Conservation (phyloP, 2,888 invertebrate species). For the Drosophila pseudotakahashii region DNA sequence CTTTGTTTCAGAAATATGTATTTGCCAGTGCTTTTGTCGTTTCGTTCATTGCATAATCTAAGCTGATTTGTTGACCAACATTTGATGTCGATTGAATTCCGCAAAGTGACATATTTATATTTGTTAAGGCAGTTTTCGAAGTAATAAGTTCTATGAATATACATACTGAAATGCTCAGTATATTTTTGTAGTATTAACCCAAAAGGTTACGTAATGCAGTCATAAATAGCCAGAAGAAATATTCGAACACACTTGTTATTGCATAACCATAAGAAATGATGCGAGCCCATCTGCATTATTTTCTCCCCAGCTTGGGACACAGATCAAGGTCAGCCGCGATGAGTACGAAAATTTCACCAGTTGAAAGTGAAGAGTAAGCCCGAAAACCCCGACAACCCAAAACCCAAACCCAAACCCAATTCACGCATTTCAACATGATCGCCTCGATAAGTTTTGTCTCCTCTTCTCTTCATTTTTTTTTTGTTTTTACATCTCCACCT, state of each 20-base stretch:
- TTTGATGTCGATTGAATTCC: slow-evolving; percentile 53
- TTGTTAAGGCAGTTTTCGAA: neutral
- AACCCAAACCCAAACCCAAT: slow-evolving; percentile 27
- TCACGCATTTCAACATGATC: slow-evolving; percentile 56
- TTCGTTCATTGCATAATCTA: slow-evolving; percentile 53
- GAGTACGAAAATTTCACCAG: slow-evolving; percentile 70
- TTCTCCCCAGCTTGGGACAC: slow-evolving; percentile 50
- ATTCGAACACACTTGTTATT: slow-evolving; percentile 63
- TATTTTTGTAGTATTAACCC: too few relatives aligned
- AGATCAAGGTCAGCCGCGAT: slow-evolving; percentile 66
- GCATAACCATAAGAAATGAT: slow-evolving; percentile 62
- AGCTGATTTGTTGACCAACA: slow-evolving; percentile 25
- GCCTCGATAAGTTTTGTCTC: slow-evolving; percentile 37
- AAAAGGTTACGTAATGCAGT: slow-evolving; percentile 56
- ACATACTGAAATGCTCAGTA: neutral
- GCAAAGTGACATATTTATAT: slow-evolving; percentile 48
- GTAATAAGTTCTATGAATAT: neutral
- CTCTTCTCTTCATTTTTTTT: slow-evolving; percentile 19
- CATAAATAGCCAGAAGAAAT: slow-evolving; percentile 66
- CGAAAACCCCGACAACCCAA: slow-evolving; percentile 18
- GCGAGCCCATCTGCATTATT: slow-evolving; percentile 51
- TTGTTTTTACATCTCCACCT: slow-evolving; percentile 38
- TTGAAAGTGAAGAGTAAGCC: slow-evolving; percentile 45
- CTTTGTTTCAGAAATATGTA: slow-evolving; percentile 50
- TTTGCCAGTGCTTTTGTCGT: slow-evolving; percentile 47